Evolutionary conservation across 2,888 invertebrate species (phyloP).

Genomic region (Coremacera marginata): DNA sequence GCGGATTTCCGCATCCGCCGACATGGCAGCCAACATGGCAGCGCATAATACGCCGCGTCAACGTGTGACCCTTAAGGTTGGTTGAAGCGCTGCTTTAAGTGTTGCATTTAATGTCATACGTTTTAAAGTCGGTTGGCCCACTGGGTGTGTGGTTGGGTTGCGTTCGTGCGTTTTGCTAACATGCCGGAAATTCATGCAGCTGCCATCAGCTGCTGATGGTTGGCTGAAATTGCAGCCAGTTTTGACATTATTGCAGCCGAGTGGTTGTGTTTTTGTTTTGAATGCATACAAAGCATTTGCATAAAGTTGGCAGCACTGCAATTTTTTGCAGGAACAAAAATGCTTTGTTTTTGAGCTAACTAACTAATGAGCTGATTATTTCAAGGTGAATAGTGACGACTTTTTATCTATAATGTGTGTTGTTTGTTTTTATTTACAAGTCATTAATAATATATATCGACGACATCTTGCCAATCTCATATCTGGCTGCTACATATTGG

Average conservation of each 20-base stretch:
- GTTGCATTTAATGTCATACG: slow-evolving; percentile 8
- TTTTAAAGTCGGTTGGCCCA: neutral
- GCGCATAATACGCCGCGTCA: neutral
- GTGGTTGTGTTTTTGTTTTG: neutral
- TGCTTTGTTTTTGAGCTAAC: too few species aligned
- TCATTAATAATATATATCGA: too few species aligned
- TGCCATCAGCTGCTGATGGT: neutral
- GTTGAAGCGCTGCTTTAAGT: neutral
- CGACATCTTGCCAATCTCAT: too few species aligned
- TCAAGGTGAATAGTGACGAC: too few species aligned
- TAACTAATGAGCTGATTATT: too few species aligned
- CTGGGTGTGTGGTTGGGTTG: neutral
- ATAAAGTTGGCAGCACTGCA: neutral
- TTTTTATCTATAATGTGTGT: too few species aligned
- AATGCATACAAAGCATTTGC: neutral
- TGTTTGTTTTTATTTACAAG: too few species aligned
- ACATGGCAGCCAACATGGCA: slow-evolving; percentile 10
- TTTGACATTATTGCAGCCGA: slow-evolving; percentile 24
- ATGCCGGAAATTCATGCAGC: neutral
- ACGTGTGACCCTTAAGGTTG: neutral
- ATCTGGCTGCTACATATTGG: too few species aligned
- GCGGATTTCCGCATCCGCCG: slow-evolving; percentile 29
- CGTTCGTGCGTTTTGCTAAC: neutral
- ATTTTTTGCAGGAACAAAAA: neutral
- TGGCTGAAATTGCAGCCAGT: neutral